These are phyloP conservation scores for Periophthalmus magnuspinnatus DNA, from an alignment of 2,797 vertebrate species.

Conservation along the genomic window DNA sequence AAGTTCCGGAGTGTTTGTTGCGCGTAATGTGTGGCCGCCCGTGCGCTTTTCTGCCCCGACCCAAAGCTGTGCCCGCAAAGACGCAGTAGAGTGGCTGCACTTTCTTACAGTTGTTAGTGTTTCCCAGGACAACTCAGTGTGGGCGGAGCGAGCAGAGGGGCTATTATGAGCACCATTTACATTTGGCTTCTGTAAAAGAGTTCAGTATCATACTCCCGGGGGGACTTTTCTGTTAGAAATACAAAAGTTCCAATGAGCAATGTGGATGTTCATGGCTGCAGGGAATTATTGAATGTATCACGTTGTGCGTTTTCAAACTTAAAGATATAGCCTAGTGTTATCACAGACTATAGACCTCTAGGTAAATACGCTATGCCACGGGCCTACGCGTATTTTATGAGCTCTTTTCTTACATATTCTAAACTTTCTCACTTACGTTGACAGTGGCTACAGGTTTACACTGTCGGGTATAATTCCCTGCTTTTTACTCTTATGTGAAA, in stretches of 20 bases:
- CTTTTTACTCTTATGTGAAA: too few species aligned
- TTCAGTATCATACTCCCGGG: not conserved
- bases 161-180: constrained; percentile 13
- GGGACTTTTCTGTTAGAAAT: not conserved
- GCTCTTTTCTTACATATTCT: not conserved
- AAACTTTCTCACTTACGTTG: not conserved
- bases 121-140: constrained; percentile 70
- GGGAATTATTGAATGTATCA: too few species aligned
- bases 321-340: too few species aligned
- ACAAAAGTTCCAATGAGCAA: too few species aligned
- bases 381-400: too few species aligned
- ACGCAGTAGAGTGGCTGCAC: constrained; percentile 27
- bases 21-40: not conserved
- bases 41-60: constrained; percentile 2
- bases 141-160: constrained; percentile 51
- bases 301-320: too few species aligned
- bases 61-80: not conserved
- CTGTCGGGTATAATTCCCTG: not conserved
- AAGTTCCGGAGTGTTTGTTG: not conserved
- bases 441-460: not conserved
- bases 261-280: too few species aligned
- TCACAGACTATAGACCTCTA: too few species aligned
- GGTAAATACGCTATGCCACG: too few species aligned
- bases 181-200: not conserved
- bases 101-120: constrained; percentile 70